Evolutionary conservation across 2,113 vertebrate species (phyloP).

Genomic region (Pseudorhombus dupliciocellatus): DNA sequence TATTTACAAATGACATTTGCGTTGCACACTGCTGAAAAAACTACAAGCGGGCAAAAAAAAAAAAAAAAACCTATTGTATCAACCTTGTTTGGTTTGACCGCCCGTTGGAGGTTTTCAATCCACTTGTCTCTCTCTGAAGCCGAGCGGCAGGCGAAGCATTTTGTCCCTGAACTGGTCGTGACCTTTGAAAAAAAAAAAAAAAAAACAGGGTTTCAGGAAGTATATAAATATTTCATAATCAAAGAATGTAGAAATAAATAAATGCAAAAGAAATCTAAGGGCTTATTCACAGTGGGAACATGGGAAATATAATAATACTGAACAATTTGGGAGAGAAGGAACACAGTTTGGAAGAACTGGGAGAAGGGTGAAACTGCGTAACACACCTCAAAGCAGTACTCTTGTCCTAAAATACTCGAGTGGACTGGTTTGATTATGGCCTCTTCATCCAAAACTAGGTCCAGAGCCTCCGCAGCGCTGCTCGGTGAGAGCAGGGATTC

Average conservation of each 20-base stretch:
- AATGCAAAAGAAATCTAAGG: too few relatives aligned
- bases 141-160: slow-evolving; percentile 95
- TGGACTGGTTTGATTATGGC: slow-evolving; percentile 95
- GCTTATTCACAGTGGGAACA: too few relatives aligned
- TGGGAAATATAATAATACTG: too few relatives aligned
- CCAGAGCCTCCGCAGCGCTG: slow-evolving; percentile 93
- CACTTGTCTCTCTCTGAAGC: slow-evolving; percentile 95
- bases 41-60: neutral
- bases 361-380: slow-evolving; percentile 7
- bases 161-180: slow-evolving; percentile 92
- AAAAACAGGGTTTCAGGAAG: too few relatives aligned
- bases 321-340: neutral
- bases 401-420: slow-evolving; percentile 96
- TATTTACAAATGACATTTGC: slow-evolving; percentile 22
- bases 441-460: slow-evolving; percentile 94
- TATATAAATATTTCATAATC: neutral
- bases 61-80: slow-evolving; percentile 1
- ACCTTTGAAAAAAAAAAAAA: slow-evolving; percentile 79
- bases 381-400: slow-evolving; percentile 95
- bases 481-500: slow-evolving; percentile 94
- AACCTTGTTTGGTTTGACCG: slow-evolving; percentile 96
- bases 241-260: neutral
- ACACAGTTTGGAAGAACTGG: neutral
- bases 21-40: slow-evolving; percentile 8
- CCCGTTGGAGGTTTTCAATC: slow-evolving; percentile 94